Evolutionary conservation across 2,113 vertebrate genomes (phyloP).

Genomic region (Peromyscus maniculatus): DNA sequence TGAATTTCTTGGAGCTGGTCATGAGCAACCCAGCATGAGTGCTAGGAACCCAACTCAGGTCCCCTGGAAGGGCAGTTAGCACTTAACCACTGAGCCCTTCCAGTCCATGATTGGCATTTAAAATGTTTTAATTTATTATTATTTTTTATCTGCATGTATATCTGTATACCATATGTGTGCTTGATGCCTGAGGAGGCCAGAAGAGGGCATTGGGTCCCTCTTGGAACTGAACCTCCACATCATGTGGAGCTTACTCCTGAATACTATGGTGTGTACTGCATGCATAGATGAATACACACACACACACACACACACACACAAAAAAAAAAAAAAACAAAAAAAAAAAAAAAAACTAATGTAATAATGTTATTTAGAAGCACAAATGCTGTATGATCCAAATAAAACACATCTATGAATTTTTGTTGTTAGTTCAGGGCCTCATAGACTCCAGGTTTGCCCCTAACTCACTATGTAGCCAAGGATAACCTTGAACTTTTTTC

Average conservation of each 20-base stretch:
- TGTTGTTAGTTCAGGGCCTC: background rate
- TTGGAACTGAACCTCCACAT: background rate
- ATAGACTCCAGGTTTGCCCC: background rate
- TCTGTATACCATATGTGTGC: background rate
- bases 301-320: background rate
- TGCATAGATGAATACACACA: background rate
- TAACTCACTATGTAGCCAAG: background rate
- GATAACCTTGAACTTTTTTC: background rate
- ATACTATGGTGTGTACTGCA: background rate
- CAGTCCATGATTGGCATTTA: background rate
- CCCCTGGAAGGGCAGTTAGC: background rate
- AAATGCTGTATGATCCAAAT: background rate
- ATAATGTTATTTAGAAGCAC: background rate
- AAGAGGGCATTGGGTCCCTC: background rate
- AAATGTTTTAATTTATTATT: background rate
- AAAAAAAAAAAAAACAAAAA: background rate
- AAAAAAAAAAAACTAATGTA: background rate
- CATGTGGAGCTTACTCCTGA: background rate
- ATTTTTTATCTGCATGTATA: background rate
- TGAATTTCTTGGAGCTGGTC: background rate
- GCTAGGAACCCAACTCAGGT: background rate
- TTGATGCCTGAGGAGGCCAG: background rate
- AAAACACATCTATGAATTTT: background rate
- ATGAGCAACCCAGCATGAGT: background rate
- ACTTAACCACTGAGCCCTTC: background rate